These are phyloP conservation scores for Balaeniceps rex DNA, from an alignment of 2,113 vertebrate genomes.

Conservation along the genomic window DNA sequence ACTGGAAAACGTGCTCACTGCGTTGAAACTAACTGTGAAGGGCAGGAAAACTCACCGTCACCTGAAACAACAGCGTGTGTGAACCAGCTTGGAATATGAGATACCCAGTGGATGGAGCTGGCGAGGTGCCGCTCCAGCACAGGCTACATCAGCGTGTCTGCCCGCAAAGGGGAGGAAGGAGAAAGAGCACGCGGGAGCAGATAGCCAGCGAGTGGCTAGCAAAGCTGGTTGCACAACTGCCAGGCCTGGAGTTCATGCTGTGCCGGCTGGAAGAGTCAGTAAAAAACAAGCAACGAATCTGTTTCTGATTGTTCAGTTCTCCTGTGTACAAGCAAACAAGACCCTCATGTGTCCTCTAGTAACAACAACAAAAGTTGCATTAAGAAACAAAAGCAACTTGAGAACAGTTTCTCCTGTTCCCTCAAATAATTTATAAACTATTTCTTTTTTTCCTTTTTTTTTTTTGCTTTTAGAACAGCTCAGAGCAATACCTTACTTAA, in stretches of 20 bases:
- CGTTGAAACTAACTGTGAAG: background rate
- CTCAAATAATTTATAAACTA: background rate
- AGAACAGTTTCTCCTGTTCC: background rate
- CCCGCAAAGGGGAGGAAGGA: background rate
- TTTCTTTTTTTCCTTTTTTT: background rate
- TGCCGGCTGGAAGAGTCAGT: background rate
- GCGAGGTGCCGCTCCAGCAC: rapidly evolving
- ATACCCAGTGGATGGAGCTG: background rate
- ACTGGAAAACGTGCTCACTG: background rate
- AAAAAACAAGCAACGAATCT: background rate
- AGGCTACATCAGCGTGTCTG: background rate
- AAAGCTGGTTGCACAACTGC: rapidly evolving
- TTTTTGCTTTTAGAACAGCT: background rate
- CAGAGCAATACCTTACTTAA: background rate
- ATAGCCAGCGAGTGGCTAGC: rapidly evolving
- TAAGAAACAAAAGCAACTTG: background rate
- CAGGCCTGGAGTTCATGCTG: background rate
- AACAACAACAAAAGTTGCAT: background rate
- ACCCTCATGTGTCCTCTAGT: rapidly evolving
- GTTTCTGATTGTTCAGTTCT: background rate
- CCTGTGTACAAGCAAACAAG: background rate
- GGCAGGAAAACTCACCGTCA: background rate
- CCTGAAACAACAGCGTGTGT: background rate
- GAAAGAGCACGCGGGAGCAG: background rate
- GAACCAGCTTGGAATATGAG: background rate